phyloP scores from a whole-genome alignment of 2,113 vertebrate species.

The Echinops telfairi region DNA sequence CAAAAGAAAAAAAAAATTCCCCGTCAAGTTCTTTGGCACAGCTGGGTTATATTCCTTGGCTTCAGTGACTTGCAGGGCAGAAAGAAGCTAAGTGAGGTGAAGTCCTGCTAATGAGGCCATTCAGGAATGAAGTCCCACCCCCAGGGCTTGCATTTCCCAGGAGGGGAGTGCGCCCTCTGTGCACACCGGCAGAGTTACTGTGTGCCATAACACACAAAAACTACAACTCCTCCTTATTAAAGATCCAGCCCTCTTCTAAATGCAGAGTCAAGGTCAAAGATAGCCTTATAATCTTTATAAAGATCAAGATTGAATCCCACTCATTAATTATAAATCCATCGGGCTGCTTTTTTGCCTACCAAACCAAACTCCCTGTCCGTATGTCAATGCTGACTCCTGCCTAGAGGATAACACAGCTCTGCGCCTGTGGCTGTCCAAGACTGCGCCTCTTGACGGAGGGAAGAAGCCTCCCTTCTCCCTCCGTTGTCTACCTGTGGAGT shows the following conservation, averaged over 20 bases:
- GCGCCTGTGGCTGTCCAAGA: too few species aligned
- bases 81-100: not conserved
- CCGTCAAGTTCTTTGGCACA: slow-evolving; percentile 29
- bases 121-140: slow-evolving; percentile 1
- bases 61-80: slow-evolving; percentile 3
- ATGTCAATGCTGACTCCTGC: too few species aligned
- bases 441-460: too few species aligned
- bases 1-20: slow-evolving; percentile 14
- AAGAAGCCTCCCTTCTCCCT: too few species aligned
- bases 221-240: slow-evolving; percentile 27
- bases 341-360: not conserved
- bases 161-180: not conserved
- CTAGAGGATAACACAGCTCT: too few species aligned
- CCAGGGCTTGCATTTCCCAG: not conserved
- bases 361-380: slow-evolving; percentile 1
- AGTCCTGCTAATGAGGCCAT: not conserved
- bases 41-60: not conserved
- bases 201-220: slow-evolving; percentile 43
- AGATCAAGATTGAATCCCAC: slow-evolving; percentile 6
- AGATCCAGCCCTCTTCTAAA: slow-evolving; percentile 23
- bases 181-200: too few species aligned
- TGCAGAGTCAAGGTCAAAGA: slow-evolving; percentile 5
- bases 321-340: slow-evolving; percentile 22
- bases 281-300: not conserved
- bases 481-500: not conserved